Conservation (phyloP, 2,797 vertebrate species). For the Coluber constrictor region DNA sequence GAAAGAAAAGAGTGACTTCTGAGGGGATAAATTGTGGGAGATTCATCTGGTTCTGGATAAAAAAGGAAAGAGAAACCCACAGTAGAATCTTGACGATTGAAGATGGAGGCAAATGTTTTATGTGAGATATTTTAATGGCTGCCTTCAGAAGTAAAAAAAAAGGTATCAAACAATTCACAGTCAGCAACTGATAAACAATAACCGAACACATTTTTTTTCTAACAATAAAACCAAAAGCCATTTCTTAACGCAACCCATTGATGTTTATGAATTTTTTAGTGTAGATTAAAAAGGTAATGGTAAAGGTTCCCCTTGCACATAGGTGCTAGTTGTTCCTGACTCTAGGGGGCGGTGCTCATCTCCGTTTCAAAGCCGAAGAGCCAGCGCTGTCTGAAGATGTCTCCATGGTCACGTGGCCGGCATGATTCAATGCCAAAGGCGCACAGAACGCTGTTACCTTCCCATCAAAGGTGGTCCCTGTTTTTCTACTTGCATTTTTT, state of each 20-base stretch:
- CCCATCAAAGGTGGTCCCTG: too few relatives aligned
- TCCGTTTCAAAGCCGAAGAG: too few relatives aligned
- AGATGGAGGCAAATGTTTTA: background rate
- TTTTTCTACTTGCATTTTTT: too few relatives aligned
- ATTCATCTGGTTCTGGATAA: background rate
- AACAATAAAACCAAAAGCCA: background rate
- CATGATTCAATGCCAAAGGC: too few relatives aligned
- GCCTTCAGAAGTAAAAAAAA: background rate
- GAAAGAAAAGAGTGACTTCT: background rate
- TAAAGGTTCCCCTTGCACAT: too few relatives aligned
- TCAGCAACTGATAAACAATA: background rate
- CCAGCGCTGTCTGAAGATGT: too few relatives aligned
- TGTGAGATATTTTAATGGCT: background rate
- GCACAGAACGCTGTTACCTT: too few relatives aligned
- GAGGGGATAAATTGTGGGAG: background rate
- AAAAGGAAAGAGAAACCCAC: background rate
- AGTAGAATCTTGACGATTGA: background rate
- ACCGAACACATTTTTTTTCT: background rate
- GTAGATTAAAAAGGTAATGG: background rate
- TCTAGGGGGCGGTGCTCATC: too few relatives aligned
- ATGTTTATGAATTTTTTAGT: background rate
- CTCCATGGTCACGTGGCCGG: too few relatives aligned
- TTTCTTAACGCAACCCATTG: background rate
- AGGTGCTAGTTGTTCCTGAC: too few relatives aligned
- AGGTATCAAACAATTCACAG: background rate